Evolutionary conservation across 2,797 vertebrate species (phyloP), one percentile per base, ranked within the genome.

Genomic region (Gobio occitaniae): DNA sequence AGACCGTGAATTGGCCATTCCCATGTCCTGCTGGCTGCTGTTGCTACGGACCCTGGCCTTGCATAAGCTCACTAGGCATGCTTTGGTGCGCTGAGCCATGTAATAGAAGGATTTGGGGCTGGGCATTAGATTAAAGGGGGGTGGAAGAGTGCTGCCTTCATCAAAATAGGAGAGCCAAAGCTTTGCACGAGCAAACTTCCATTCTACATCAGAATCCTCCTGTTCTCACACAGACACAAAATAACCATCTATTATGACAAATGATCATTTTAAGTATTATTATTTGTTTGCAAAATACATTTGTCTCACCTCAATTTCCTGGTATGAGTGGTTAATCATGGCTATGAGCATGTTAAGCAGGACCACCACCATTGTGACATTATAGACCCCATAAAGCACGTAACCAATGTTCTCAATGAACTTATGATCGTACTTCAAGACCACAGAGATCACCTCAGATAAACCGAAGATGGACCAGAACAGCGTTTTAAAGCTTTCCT

Each of bases 401-500:
- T 96, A 96, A 80, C 96, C 96, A n/a, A 96, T 96, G 89, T 96
- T 96, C 93, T 97, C 96, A 47, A 96, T 97, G 92, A 97, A 96
- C 86, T 97, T 96, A 77, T 96, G 96, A 79, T 96, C 95, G 0
- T 96, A 96, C 83, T 96, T 96, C 92, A 96, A 92, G 90, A 96
- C 96, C 92, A 96, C 96, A 71, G 96, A 96, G 87, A 96, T 94
- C 86, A 97, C 96, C 90, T 96, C 96, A 48, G 95, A 96, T 90
- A 96, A 93, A 91, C 96, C 96, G 89, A 96, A 97, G 93, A 97
- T 96, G 89, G 96, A 97, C 96, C 96, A 97, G 91, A 97, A 96
- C 87, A 97, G 92, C n/a, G 96, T 97, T 92, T 97, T 97, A 89
- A 96, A 96, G 91, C 96, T 97, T 93, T 97, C 96, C 91, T 97